Percentiles rank a stretch among this genome's conserved stretches.
phyloP scores from a whole-genome alignment of 2,888 invertebrate genomes.

The Germaria angustata region DNA sequence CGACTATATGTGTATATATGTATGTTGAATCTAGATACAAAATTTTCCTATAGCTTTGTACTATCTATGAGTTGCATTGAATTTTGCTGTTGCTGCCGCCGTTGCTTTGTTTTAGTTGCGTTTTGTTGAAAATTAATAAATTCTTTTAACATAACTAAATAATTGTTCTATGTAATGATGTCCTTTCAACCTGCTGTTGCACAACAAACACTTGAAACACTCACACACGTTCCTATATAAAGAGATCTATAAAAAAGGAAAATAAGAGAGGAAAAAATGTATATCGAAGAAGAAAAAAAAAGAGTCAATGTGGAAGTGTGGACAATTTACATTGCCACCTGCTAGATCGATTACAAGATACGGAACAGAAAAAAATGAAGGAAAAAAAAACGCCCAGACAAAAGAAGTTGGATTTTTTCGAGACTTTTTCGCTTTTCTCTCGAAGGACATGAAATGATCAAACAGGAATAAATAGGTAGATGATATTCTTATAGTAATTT shows the following conservation, averaged over 20 bases:
- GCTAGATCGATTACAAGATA: slow-evolving; percentile 68
- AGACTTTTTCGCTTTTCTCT: slow-evolving; percentile 1
- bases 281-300: background rate
- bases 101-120: slow-evolving; percentile 22
- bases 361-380: slow-evolving; percentile 18
- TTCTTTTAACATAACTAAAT: slow-evolving; percentile 61
- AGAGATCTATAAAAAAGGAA: slow-evolving; percentile 6
- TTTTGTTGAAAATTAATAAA: slow-evolving; percentile 57
- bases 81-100: background rate
- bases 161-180: slow-evolving; percentile 66
- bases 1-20: too few relatives aligned
- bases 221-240: slow-evolving; percentile 9
- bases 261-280: slow-evolving; percentile 30
- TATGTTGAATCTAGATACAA: too few relatives aligned
- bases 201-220: slow-evolving; percentile 40
- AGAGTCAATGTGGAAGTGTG: slow-evolving; percentile 64
- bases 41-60: slow-evolving; percentile 28
- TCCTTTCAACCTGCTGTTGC: slow-evolving; percentile 67
- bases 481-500: background rate
- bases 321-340: slow-evolving; percentile 68
- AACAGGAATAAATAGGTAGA: slow-evolving; percentile 37
- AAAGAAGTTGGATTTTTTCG: slow-evolving; percentile 39
- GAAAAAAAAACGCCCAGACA: slow-evolving; percentile 47
- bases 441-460: slow-evolving; percentile 44
- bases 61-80: slow-evolving; percentile 26